Evolutionary conservation across 1,140 invertebrate species (phyloP).

Genomic region (Calliphora vicina): DNA sequence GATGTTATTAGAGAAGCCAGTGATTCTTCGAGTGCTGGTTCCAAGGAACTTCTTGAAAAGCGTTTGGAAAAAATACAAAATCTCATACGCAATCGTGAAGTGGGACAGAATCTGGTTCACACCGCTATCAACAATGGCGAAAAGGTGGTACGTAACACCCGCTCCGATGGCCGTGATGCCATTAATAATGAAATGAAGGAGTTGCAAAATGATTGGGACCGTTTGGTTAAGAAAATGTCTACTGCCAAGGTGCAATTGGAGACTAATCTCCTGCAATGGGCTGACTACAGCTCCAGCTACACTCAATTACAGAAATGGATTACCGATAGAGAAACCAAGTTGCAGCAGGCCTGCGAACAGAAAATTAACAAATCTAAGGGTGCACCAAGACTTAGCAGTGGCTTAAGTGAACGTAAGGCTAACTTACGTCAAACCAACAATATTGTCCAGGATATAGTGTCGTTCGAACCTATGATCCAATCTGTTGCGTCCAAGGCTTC

Average conservation of each 20-base stretch:
- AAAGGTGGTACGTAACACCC: conserved; percentile 86
- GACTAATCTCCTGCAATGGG: conserved; percentile 91
- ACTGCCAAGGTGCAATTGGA: conserved; percentile 92
- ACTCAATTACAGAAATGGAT: conserved; percentile 94
- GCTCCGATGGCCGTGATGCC: conserved; percentile 87
- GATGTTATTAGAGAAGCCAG: conserved; percentile 83
- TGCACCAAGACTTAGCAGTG: conserved; percentile 76
- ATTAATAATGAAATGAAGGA: conserved; percentile 90
- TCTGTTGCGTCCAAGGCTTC: conserved; percentile 91
- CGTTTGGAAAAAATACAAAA: conserved; percentile 85
- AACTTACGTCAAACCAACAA: conserved; percentile 90
- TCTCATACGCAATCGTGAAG: conserved; percentile 82
- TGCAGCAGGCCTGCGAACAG: conserved; percentile 91
- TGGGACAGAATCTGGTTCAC: conserved; percentile 90
- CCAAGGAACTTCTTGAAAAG: conserved; percentile 83
- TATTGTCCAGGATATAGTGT: conserved; percentile 93
- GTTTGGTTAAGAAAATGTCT: conserved; percentile 89
- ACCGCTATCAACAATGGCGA: conserved; percentile 91
- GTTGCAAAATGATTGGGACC: conserved; percentile 92
- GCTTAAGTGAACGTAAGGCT: conserved; percentile 83
- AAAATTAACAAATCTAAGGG: conserved; percentile 81
- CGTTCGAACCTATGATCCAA: conserved; percentile 94
- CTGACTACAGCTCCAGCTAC: conserved; percentile 93
- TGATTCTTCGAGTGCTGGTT: conserved; percentile 79
- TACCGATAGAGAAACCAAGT: conserved; percentile 89